phyloP scores from a whole-genome alignment of 2,113 vertebrate genomes.

The Isichthys henryi region DNA sequence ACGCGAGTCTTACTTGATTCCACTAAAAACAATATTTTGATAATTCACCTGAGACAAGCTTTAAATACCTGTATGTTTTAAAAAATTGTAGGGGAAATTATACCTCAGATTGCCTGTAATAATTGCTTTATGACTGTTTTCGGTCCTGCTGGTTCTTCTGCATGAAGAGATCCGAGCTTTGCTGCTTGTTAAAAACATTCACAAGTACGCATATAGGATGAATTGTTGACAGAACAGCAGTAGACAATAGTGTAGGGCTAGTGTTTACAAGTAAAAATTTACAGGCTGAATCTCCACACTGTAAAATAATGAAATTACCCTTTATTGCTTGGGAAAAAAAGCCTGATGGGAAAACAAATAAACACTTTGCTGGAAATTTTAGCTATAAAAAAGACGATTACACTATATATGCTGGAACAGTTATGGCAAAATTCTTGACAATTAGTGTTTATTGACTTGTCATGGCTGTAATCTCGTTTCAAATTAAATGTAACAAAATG shows the following conservation, averaged over 20 bases:
- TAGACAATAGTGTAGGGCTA: constrained; percentile 23
- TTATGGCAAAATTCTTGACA: not conserved
- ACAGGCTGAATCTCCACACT: not conserved
- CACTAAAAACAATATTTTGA: constrained; percentile 76
- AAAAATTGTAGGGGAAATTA: constrained; percentile 80
- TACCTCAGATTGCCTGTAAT: constrained; percentile 76
- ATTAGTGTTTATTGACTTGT: not conserved
- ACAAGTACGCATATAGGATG: constrained; percentile 58
- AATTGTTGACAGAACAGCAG: constrained; percentile 33
- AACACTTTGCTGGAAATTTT: not conserved
- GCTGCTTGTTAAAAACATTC: constrained; percentile 76
- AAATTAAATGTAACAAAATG: not conserved
- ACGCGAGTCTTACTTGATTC: constrained; percentile 56
- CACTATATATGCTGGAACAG: not conserved
- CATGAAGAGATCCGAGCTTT: constrained; percentile 72
- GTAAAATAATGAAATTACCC: not conserved
- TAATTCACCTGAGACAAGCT: constrained; percentile 81
- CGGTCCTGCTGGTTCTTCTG: constrained; percentile 76
- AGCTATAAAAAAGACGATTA: not conserved
- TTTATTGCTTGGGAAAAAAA: not conserved
- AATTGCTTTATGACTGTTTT: constrained; percentile 81
- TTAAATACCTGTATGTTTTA: constrained; percentile 75
- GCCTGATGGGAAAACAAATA: not conserved
- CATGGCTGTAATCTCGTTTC: not conserved
- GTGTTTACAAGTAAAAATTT: constrained; percentile 24